phyloP scores from a whole-genome alignment of 2,113 vertebrate genomes.

The Thamnaconus septentrionalis region DNA sequence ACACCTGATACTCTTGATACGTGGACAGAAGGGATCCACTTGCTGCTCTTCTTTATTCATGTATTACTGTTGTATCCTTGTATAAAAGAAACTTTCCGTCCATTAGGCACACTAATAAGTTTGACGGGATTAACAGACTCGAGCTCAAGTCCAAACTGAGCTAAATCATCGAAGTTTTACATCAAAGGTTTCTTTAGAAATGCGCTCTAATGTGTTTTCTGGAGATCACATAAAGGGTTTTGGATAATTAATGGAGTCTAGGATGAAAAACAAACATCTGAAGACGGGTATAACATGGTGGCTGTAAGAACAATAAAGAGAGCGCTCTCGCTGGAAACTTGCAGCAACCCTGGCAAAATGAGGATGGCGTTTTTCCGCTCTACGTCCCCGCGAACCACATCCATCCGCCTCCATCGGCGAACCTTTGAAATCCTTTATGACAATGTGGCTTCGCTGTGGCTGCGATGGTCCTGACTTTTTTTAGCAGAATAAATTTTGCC shows the following conservation, averaged over 20 bases:
- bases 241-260: too few relatives aligned
- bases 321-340: not conserved
- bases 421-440: constrained; percentile 44
- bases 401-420: constrained; percentile 37
- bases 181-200: too few relatives aligned
- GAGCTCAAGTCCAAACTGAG: too few relatives aligned
- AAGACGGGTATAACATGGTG: too few relatives aligned
- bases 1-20: not conserved
- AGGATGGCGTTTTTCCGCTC: not conserved
- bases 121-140: too few relatives aligned
- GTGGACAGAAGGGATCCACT: not conserved
- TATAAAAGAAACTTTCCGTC: not conserved
- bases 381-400: constrained; percentile 5
- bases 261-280: too few relatives aligned
- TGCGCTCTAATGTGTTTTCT: too few relatives aligned
- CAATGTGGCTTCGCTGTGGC: constrained; percentile 19
- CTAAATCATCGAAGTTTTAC: too few relatives aligned
- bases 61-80: not conserved
- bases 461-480: too few relatives aligned
- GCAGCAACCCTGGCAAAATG: constrained; percentile 20
- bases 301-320: too few relatives aligned
- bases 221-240: too few relatives aligned
- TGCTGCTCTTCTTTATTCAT: not conserved
- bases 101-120: not conserved
- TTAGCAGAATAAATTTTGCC: too few relatives aligned